Conservation (phyloP, 2,888 invertebrate species). For the Punctoribates punctum region DNA sequence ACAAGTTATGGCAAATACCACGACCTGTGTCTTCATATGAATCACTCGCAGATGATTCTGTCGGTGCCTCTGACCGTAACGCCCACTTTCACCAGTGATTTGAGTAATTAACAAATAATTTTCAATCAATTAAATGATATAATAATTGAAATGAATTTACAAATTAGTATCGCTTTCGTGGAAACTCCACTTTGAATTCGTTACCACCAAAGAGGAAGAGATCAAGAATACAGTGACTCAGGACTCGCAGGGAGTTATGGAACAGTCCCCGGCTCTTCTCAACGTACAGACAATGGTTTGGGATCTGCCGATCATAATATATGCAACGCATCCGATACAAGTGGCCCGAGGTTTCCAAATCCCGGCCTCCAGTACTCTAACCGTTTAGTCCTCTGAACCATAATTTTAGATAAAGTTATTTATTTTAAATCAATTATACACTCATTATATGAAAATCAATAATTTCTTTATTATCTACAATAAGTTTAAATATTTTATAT, state of each 20-base stretch:
- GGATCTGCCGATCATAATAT: slow-evolving; percentile 91
- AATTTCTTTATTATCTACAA: not conserved
- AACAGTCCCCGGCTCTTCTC: slow-evolving; percentile 79
- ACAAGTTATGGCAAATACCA: slow-evolving; percentile 74
- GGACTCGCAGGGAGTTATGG: slow-evolving; percentile 58
- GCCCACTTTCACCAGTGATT: slow-evolving; percentile 88
- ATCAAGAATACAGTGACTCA: slow-evolving; percentile 10
- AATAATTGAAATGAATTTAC: slow-evolving; percentile 29
- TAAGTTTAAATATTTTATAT: slow-evolving; percentile 29
- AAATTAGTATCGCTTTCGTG: slow-evolving; percentile 75
- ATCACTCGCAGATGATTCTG: slow-evolving; percentile 81
- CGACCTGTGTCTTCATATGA: slow-evolving; percentile 78
- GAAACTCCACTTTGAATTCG: slow-evolving; percentile 97
- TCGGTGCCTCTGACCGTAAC: slow-evolving; percentile 93
- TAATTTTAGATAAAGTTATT: not conserved
- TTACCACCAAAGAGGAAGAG: slow-evolving; percentile 63
- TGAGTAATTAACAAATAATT: slow-evolving; percentile 59
- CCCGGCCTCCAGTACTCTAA: slow-evolving; percentile 41
- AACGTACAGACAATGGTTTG: slow-evolving; percentile 98
- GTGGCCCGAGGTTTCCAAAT: slow-evolving; percentile 48
- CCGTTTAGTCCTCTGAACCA: slow-evolving; percentile 9
- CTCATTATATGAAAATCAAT: not conserved
- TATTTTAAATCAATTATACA: slow-evolving; percentile 13
- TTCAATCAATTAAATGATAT: not conserved
- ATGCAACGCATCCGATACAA: slow-evolving; percentile 73